Conservation (phyloP, 2,797 vertebrate species). For the Gambelia wislizenii region DNA sequence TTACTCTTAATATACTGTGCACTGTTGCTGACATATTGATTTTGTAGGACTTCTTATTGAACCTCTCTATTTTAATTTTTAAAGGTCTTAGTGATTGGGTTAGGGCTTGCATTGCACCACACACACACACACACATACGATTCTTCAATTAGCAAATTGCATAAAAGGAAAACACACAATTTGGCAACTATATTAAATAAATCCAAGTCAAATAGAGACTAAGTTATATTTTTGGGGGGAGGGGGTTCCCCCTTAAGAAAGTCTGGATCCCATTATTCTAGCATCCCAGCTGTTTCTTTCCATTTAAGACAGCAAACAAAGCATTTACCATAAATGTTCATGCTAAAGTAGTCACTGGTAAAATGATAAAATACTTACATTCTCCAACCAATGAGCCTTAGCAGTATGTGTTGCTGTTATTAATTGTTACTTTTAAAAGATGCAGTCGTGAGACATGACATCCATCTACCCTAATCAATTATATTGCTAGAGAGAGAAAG, state of each 20-base stretch:
- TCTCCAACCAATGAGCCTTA: constrained; percentile 34
- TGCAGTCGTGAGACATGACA: constrained; percentile 31
- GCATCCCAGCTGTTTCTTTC: neutral
- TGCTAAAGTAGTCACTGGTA: constrained; percentile 17
- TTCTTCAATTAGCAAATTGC: neutral
- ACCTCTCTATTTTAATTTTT: neutral
- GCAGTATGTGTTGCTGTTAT: constrained; percentile 31
- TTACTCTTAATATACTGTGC: too few relatives aligned
- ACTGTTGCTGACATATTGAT: neutral
- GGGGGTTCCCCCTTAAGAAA: too few relatives aligned
- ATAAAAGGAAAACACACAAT: neutral
- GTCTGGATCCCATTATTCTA: neutral
- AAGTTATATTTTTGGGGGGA: neutral
- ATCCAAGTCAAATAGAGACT: neutral
- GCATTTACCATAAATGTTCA: constrained; percentile 13
- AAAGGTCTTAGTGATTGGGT: neutral
- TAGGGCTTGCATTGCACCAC: too few relatives aligned
- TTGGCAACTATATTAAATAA: neutral
- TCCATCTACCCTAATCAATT: constrained; percentile 37
- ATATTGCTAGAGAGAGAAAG: neutral
- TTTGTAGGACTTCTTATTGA: neutral
- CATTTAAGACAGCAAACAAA: constrained; percentile 22
- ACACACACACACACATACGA: too few relatives aligned
- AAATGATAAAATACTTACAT: constrained; percentile 43
- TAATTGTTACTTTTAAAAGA: constrained; percentile 45